Evolutionary conservation across 2,113 vertebrate species (phyloP), one percentile per base, ranked within the genome.

Genomic region (Laticauda laticaudata): DNA sequence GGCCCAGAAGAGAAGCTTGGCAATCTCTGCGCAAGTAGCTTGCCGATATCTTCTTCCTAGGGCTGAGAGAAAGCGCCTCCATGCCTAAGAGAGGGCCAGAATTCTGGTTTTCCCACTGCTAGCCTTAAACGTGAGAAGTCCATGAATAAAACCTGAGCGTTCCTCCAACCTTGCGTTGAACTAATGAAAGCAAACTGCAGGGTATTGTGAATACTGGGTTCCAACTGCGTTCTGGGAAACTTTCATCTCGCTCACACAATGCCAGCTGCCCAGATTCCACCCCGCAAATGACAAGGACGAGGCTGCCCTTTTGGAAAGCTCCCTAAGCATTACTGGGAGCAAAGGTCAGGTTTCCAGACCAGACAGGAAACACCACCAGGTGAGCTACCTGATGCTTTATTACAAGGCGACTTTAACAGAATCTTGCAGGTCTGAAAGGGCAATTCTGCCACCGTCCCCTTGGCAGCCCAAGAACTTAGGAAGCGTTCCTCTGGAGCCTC

Each of bases 311-410:
- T 2, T 29, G 26, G 43, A 11, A 64, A 53, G 8, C 18, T 23
- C 5, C 45, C 12, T 51, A 34, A 81, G 61, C 51, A 24, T 11
- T 8, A 39, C 10, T 0, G 0, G 29, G 3, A 21, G 20, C 48
- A 2, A 14, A 51, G 0, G 95, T 95, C 94, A 94, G 96, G 94
- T 69, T 96, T 24, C 95, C 93, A 4, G 96, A 56, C 98, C 11
- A n/a, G 61, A 64, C 26, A 64, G 11, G 61, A 64, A 64, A n/a
- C 10, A 2, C 61, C 26, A n/a, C 11, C 11, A 64, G 61, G 2
- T n/a, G 61, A 64, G 29, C 4, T 64, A n/a, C n/a, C 0, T 29
- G 61, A 64, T n/a, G 61, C 61, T 64, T n/a, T 64, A n/a, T n/a
- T 64, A 14, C 29, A 64, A 64, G 61, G 61, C 61, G n/a, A 64